Conservation (phyloP, 2,888 invertebrate species). For the Lordiphosa andalusiaca region DNA sequence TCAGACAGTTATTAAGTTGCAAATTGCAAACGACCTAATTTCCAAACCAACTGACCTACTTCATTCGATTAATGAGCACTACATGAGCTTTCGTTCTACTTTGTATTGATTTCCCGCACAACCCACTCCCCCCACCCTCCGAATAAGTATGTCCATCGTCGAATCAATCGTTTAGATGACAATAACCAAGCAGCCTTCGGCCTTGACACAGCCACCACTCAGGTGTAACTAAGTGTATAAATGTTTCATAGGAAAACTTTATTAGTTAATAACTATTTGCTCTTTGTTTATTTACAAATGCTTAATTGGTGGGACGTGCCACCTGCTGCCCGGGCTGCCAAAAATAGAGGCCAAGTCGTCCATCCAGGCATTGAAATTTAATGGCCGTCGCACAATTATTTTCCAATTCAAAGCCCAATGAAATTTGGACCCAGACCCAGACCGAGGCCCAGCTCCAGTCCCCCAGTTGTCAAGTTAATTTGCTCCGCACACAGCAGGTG, state of each 20-base stretch:
- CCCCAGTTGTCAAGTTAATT: slow-evolving; percentile 62
- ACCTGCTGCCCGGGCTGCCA: slow-evolving; percentile 41
- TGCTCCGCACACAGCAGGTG: slow-evolving; percentile 63
- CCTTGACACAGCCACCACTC: slow-evolving; percentile 33
- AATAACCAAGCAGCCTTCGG: slow-evolving; percentile 15
- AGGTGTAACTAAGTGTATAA: slow-evolving; percentile 48
- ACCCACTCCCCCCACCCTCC: background rate
- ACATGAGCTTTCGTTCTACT: background rate
- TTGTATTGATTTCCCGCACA: no score
- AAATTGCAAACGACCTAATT: no score
- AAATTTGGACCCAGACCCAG: background rate
- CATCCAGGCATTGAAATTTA: slow-evolving; percentile 67
- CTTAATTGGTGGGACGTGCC: slow-evolving; percentile 62
- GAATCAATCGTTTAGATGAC: slow-evolving; percentile 8
- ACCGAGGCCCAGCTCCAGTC: slow-evolving; percentile 8
- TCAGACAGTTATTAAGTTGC: no score
- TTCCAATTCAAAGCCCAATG: slow-evolving; percentile 64
- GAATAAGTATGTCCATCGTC: background rate
- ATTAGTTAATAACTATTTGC: slow-evolving; percentile 71
- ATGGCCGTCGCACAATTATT: slow-evolving; percentile 68
- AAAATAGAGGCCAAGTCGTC: slow-evolving; percentile 33
- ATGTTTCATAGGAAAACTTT: slow-evolving; percentile 50
- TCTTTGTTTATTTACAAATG: slow-evolving; percentile 69
- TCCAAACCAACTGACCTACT: no score
- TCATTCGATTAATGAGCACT: slow-evolving; percentile 1